Evolutionary conservation across 2,797 vertebrate species (phyloP).

Genomic region (Acanthurus leucopareius): DNA sequence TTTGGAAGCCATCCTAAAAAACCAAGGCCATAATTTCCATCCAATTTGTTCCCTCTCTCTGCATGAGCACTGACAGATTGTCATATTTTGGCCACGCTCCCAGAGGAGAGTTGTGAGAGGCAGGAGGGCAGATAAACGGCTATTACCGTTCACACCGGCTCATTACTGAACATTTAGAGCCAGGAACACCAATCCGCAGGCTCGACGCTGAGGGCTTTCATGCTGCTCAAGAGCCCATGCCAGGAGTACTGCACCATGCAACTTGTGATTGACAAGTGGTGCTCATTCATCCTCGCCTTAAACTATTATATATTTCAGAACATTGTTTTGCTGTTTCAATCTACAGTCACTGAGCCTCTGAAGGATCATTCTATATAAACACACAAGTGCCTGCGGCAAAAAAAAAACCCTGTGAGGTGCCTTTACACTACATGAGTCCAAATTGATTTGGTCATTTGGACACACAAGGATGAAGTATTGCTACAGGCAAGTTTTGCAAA

Average conservation of each 20-base stretch:
- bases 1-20: slow-evolving; percentile 81
- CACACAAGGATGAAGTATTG: slow-evolving; percentile 7
- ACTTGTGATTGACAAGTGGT: slow-evolving; percentile 62
- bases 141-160: slow-evolving; percentile 82
- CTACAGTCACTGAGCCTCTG: slow-evolving; percentile 14
- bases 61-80: slow-evolving; percentile 83
- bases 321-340: slow-evolving; percentile 11
- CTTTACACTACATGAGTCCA: slow-evolving; percentile 9
- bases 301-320: slow-evolving; percentile 22
- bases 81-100: slow-evolving; percentile 84
- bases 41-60: slow-evolving; percentile 80
- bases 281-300: slow-evolving; percentile 10
- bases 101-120: slow-evolving; percentile 80
- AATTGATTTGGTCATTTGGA: slow-evolving; percentile 35
- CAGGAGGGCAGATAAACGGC: slow-evolving; percentile 82
- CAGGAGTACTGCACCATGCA: slow-evolving; percentile 26
- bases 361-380: slow-evolving; percentile 19
- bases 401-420: slow-evolving; percentile 16
- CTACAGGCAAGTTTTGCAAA: slow-evolving; percentile 28
- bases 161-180: slow-evolving; percentile 82
- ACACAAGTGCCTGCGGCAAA: slow-evolving; percentile 14
- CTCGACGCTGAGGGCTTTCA: slow-evolving; percentile 49
- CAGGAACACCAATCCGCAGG: slow-evolving; percentile 66
- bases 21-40: slow-evolving; percentile 83
- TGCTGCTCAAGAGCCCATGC: slow-evolving; percentile 37